A percentile compares a stretch with the other conserved stretches of the same genome.
Conservation (phyloP, 2,888 invertebrate species). For the Dryocosmus kuriphilus region DNA sequence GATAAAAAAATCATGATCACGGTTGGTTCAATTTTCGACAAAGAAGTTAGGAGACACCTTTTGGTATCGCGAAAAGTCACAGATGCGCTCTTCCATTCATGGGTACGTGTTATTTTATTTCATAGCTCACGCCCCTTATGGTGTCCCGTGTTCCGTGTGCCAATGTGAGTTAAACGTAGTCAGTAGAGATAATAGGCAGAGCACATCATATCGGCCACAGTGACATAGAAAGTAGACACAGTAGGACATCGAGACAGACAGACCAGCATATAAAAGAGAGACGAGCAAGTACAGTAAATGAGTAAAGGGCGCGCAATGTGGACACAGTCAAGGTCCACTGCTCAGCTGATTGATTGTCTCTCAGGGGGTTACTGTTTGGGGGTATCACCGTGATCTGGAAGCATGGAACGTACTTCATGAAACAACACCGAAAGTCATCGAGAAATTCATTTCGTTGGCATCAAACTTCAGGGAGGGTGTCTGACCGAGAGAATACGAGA, state of each 20-base stretch:
- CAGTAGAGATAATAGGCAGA: background rate
- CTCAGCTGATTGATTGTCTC: conserved; percentile 76
- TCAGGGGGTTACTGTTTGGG: conserved; percentile 74
- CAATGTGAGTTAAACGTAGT: background rate
- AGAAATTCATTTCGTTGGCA: conserved; percentile 10
- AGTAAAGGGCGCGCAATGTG: conserved; percentile 74
- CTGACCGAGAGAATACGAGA: background rate
- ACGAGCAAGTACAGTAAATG: conserved; percentile 20
- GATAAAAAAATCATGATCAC: conserved; percentile 1
- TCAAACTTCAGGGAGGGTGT: background rate
- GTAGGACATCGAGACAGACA: conserved; percentile 1
- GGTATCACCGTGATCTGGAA: conserved; percentile 66
- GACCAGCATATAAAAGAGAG: conserved; percentile 18
- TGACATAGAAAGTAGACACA: background rate
- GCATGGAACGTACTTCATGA: conserved; percentile 52
- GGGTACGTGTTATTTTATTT: conserved; percentile 66
- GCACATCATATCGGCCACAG: conserved; percentile 1
- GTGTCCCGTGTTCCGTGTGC: conserved; percentile 55
- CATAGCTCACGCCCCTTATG: conserved; percentile 68
- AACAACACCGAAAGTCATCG: conserved; percentile 48
- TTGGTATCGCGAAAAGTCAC: conserved; percentile 55
- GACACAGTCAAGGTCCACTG: conserved; percentile 77
- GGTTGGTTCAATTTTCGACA: background rate
- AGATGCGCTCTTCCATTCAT: conserved; percentile 66
- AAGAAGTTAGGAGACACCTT: conserved; percentile 32